Evolutionary conservation across 92 coral and sea anemone species (phyloP).

Genomic region (Zoanthus sansibaricus): DNA sequence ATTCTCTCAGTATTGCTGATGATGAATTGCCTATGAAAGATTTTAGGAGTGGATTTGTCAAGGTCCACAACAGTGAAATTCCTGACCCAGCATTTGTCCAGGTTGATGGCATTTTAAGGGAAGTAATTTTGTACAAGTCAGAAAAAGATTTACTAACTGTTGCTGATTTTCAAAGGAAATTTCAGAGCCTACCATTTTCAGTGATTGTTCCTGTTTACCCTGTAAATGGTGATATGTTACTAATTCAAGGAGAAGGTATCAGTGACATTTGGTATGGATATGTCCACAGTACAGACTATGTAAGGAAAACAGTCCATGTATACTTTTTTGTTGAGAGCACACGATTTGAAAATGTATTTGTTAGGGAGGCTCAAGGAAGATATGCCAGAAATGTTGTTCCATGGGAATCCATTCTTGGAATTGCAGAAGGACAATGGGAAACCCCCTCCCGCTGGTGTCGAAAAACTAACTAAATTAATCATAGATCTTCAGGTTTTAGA

Average conservation of each 20-base stretch:
- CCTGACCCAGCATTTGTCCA: not conserved
- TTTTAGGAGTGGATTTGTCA: no score
- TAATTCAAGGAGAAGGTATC: constrained; percentile 58
- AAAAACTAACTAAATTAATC: no score
- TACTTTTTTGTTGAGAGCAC: constrained; percentile 59
- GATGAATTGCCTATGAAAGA: no score
- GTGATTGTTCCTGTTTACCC: constrained; percentile 66
- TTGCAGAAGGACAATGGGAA: no score
- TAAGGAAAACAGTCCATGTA: constrained; percentile 54
- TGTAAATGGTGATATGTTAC: constrained; percentile 65
- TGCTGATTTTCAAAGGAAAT: not conserved
- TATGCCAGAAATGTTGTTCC: no score
- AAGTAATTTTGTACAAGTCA: constrained; percentile 7
- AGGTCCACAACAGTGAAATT: no score
- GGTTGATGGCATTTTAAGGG: not conserved
- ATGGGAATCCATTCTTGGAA: no score
- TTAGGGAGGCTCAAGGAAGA: no score
- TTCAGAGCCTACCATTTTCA: constrained; percentile 1
- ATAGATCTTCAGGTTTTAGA: no score
- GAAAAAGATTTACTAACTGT: not conserved
- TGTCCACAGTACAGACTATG: constrained; percentile 47
- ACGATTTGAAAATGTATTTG: no score
- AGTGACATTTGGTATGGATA: constrained; percentile 63
- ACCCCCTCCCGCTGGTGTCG: no score
- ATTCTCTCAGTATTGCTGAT: no score